Conservation (phyloP, 2,797 vertebrate genomes). For the Microctenopoma lineatum region DNA sequence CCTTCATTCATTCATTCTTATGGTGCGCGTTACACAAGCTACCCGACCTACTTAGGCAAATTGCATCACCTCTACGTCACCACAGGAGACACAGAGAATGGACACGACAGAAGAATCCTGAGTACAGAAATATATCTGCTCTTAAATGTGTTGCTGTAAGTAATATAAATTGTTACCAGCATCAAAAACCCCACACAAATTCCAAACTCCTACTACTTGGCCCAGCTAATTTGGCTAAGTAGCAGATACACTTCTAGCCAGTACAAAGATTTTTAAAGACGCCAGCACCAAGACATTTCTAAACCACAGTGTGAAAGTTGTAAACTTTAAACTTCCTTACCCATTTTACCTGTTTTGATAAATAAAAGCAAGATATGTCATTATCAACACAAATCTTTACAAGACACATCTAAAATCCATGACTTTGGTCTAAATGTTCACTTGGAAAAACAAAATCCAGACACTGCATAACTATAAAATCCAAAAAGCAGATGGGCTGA, state of each 20-base stretch:
- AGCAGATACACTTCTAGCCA: not conserved
- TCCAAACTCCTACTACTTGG: not conserved
- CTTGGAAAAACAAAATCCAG: too few species aligned
- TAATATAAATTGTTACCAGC: not conserved
- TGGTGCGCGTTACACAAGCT: slow-evolving; percentile 27
- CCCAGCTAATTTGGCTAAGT: not conserved
- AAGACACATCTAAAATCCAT: too few species aligned
- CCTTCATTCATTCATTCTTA: slow-evolving; percentile 31
- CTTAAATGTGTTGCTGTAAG: not conserved
- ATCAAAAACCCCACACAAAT: not conserved
- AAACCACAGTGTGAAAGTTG: slow-evolving; percentile 1
- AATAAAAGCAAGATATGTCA: not conserved
- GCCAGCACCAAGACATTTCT: slow-evolving; percentile 5
- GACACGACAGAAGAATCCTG: not conserved
- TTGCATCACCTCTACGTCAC: slow-evolving; percentile 17
- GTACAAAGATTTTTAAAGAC: slow-evolving; percentile 3
- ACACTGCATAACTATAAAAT: not conserved
- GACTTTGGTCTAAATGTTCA: too few species aligned
- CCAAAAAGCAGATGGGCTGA: not conserved
- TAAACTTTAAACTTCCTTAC: not conserved
- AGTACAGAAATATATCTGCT: not conserved
- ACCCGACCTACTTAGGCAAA: slow-evolving; percentile 13
- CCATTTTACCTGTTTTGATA: not conserved
- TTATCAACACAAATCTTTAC: not conserved
- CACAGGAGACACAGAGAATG: not conserved